Percentiles rank a stretch among this genome's conserved stretches.
Conservation (phyloP, 2,113 vertebrate species). For the Maylandia zebra region DNA sequence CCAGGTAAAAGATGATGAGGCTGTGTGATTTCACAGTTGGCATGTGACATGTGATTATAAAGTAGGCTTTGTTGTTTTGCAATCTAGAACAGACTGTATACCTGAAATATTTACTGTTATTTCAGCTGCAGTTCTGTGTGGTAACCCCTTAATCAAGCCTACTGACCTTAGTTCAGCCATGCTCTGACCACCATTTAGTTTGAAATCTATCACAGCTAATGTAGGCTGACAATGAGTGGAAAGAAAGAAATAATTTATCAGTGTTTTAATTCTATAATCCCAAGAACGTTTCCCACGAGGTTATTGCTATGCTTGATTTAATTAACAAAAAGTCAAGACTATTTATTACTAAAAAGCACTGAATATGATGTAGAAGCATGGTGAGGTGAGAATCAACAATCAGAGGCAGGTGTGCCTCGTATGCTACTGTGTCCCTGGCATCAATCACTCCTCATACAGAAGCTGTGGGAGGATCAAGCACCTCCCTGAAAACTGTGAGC, state of each 20-base stretch:
- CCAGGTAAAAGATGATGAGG: neutral
- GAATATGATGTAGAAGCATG: neutral
- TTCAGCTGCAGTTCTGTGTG: neutral
- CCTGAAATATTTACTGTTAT: neutral
- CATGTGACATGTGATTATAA: neutral
- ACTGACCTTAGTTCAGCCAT: neutral
- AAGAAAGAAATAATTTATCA: neutral
- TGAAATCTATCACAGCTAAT: neutral
- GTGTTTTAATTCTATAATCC: neutral
- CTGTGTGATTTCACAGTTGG: neutral
- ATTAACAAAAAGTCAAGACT: neutral
- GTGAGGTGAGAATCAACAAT: neutral
- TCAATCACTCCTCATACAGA: neutral
- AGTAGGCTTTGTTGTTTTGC: neutral
- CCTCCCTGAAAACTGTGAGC: constrained; percentile 33
- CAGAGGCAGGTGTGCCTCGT: neutral
- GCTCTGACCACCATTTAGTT: neutral
- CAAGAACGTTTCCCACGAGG: neutral
- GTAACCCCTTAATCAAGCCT: neutral
- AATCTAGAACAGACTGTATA: neutral
- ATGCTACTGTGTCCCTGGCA: neutral
- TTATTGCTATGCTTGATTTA: neutral
- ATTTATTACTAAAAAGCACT: neutral
- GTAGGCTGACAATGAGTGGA: neutral
- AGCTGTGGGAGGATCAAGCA: neutral